Percentiles rank a stretch among this genome's conserved stretches.
These are phyloP conservation scores for Dolichomitus sp. DNA, from an alignment of 2,888 invertebrate species.

Conservation along the genomic window DNA sequence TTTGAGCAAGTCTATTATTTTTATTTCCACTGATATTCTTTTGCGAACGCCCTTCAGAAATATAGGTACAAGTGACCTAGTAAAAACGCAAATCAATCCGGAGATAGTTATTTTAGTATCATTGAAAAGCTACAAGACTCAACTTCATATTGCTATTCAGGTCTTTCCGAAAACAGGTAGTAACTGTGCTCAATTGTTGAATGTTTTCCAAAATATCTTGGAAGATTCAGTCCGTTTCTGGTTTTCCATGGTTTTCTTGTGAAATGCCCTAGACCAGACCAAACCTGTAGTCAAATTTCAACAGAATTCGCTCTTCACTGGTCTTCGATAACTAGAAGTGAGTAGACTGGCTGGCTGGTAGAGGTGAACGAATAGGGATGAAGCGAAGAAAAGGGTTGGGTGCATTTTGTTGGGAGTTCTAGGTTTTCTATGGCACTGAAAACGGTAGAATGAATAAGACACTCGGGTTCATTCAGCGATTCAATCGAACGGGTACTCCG, in stretches of 20 bases:
- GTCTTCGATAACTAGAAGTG: neutral
- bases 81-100: too few relatives aligned
- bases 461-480: slow-evolving; percentile 75
- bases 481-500: slow-evolving; percentile 75
- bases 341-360: neutral
- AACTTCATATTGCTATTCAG: neutral
- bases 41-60: too few relatives aligned
- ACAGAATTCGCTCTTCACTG: neutral
- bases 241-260: neutral
- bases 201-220: neutral
- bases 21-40: too few relatives aligned
- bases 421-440: slow-evolving; percentile 69
- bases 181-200: neutral
- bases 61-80: too few relatives aligned
- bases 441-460: slow-evolving; percentile 77
- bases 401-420: slow-evolving; percentile 41
- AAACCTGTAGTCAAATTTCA: neutral
- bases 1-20: too few relatives aligned
- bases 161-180: neutral
- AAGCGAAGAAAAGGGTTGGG: slow-evolving; percentile 31
- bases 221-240: neutral
- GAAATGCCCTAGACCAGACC: neutral
- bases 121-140: neutral
- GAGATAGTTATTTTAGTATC: neutral
- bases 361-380: slow-evolving; percentile 1